A percentile compares a stretch with the other conserved stretches of the same genome.
Evolutionary conservation across 2,113 vertebrate species (phyloP).

Genomic region (Struthio camelus): DNA sequence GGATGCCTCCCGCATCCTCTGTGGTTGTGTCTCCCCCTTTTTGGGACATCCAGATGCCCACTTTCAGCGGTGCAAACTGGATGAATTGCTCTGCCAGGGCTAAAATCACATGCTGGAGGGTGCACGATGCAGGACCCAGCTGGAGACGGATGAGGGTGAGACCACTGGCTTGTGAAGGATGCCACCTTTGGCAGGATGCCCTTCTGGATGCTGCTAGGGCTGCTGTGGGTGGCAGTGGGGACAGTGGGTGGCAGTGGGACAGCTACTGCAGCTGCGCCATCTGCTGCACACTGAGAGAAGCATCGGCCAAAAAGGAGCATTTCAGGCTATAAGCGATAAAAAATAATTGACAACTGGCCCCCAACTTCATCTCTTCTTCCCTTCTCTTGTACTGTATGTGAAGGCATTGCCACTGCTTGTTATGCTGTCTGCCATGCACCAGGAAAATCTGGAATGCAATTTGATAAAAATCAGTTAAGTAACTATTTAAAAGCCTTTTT

Average conservation of each 20-base stretch:
- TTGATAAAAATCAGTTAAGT: not conserved
- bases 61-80: not conserved
- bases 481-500: not conserved
- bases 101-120: not conserved
- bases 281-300: slow-evolving; percentile 48
- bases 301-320: not conserved
- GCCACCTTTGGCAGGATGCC: not conserved
- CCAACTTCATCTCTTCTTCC: not conserved
- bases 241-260: not conserved
- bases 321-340: not conserved
- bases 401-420: fast-evolving
- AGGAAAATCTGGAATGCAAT: not conserved
- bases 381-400: fast-evolving
- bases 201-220: not conserved
- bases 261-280: slow-evolving; percentile 54
- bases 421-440: not conserved
- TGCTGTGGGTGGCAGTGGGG: not conserved
- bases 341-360: not conserved
- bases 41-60: not conserved
- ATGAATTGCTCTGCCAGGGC: not conserved
- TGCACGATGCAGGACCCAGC: fast-evolving
- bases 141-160: not conserved
- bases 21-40: fast-evolving
- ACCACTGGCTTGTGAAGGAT: not conserved
- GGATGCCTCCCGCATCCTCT: not conserved